Evolutionary conservation across 2,888 invertebrate genomes (phyloP).

Genomic region (Caprella mutica): DNA sequence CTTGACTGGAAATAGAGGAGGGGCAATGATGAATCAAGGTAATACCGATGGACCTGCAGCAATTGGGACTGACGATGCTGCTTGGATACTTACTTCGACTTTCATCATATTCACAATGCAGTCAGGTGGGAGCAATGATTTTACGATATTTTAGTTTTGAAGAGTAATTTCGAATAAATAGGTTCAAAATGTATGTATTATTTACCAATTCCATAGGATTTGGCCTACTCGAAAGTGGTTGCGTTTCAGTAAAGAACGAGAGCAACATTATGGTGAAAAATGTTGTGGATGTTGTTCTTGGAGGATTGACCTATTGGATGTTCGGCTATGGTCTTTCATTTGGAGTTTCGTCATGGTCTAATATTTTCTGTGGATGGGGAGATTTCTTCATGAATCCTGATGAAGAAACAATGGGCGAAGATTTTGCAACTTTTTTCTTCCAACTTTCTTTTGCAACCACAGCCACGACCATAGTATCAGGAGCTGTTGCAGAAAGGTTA

Average conservation of each 20-base stretch:
- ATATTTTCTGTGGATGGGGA: slow-evolving; percentile 71
- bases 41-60: neutral
- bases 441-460: slow-evolving; percentile 82
- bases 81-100: slow-evolving; percentile 76
- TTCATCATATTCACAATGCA: slow-evolving; percentile 91
- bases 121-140: slow-evolving; percentile 51
- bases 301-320: slow-evolving; percentile 86
- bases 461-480: slow-evolving; percentile 82
- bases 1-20: slow-evolving; percentile 7
- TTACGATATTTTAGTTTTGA: neutral
- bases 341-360: slow-evolving; percentile 57
- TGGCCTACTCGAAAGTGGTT: slow-evolving; percentile 85
- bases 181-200: too few relatives aligned
- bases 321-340: slow-evolving; percentile 88
- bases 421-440: slow-evolving; percentile 78
- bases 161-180: neutral
- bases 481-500: slow-evolving; percentile 90
- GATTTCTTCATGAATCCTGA: slow-evolving; percentile 24
- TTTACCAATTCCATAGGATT: slow-evolving; percentile 62
- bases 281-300: slow-evolving; percentile 80
- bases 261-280: slow-evolving; percentile 98
- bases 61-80: slow-evolving; percentile 55
- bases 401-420: slow-evolving; percentile 57
- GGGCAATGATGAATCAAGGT: neutral
- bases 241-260: slow-evolving; percentile 84